Conservation (phyloP, 1,140 invertebrate species). For the Ceratosolen fusciceps region DNA sequence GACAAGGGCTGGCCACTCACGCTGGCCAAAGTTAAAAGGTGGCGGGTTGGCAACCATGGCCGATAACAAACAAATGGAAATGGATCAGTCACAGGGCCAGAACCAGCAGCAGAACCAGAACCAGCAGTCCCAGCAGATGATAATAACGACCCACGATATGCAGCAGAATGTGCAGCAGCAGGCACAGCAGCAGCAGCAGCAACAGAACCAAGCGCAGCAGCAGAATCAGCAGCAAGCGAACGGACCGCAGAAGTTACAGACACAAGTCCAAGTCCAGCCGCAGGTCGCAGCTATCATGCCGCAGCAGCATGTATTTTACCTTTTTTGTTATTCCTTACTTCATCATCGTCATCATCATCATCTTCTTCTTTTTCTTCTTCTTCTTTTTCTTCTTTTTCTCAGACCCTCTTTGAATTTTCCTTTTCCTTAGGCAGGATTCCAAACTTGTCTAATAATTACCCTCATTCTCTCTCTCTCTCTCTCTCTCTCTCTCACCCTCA, state of each 20-base stretch:
- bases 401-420: neutral
- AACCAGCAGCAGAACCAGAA: conserved; percentile 70
- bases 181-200: conserved; percentile 67
- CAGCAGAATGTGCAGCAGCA: conserved; percentile 73
- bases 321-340: conserved; percentile 43
- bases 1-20: neutral
- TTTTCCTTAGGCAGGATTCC: conserved; percentile 1
- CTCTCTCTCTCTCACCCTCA: neutral
- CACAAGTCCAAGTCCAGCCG: conserved; percentile 71
- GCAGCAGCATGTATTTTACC: conserved; percentile 68
- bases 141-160: conserved; percentile 65
- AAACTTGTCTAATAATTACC: conserved; percentile 14
- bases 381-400: neutral
- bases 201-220: conserved; percentile 58
- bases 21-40: neutral
- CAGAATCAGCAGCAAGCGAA: conserved; percentile 64
- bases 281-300: conserved; percentile 74
- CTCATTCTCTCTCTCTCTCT: neutral
- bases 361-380: conserved; percentile 16
- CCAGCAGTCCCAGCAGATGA: conserved; percentile 67
- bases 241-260: conserved; percentile 65
- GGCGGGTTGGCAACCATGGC: conserved; percentile 53
- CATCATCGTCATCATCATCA: neutral
- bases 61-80: conserved; percentile 66
- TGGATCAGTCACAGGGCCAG: conserved; percentile 63